These are phyloP conservation scores for Dasyprocta punctata DNA, from an alignment of 2,113 vertebrate species.

Conservation along the genomic window DNA sequence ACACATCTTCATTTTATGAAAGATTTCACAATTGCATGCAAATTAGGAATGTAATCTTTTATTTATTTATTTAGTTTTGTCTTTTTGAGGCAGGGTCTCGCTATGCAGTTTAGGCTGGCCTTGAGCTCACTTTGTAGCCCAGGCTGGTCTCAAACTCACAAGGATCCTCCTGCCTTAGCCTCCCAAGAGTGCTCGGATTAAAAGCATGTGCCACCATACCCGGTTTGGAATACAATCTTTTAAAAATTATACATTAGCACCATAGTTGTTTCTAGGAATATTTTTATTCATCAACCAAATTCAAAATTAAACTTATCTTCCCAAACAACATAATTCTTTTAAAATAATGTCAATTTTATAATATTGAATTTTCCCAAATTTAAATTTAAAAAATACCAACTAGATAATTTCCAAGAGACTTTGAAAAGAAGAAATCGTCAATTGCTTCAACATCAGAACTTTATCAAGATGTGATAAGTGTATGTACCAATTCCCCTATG, in stretches of 20 bases:
- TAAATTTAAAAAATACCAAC: background rate
- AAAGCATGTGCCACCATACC: too few species aligned
- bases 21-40: background rate
- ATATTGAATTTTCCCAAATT: conserved; percentile 8
- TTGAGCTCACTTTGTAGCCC: too few species aligned
- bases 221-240: too few species aligned
- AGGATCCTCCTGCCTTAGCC: too few species aligned
- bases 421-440: background rate
- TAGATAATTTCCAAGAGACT: background rate
- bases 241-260: background rate
- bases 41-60: background rate
- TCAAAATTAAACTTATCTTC: conserved; percentile 46
- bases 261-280: background rate
- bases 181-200: too few species aligned
- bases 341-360: background rate
- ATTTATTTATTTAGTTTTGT: too few species aligned
- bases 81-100: too few species aligned
- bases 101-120: too few species aligned
- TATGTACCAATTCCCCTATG: background rate
- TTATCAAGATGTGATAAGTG: background rate
- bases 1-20: background rate
- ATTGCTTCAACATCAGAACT: background rate
- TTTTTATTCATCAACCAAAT: conserved; percentile 6
- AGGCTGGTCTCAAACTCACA: too few species aligned
- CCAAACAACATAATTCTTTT: conserved; percentile 11